Conservation (phyloP, 92 coral and sea anemone genomes). For the Plumapathes pennacea region DNA sequence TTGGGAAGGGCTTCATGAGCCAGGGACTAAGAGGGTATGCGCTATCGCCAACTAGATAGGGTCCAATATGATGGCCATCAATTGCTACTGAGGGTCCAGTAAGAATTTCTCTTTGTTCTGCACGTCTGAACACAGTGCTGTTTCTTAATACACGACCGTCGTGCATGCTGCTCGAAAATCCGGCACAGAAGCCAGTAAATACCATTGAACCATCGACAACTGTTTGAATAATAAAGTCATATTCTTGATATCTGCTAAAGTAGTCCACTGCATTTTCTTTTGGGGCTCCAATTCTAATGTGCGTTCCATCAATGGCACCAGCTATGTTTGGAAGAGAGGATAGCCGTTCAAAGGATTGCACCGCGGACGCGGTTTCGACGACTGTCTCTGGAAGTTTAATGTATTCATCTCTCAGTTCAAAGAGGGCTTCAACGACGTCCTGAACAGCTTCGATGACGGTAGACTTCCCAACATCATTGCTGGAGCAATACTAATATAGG, state of each 20-base stretch:
- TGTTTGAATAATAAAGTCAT: conserved; percentile 29
- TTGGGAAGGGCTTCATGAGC: conserved; percentile 25
- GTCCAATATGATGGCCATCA: conserved; percentile 5
- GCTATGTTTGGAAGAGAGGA: conserved; percentile 29
- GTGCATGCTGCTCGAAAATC: conserved; percentile 32
- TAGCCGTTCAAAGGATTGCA: conserved; percentile 23
- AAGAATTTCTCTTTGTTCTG: conserved; percentile 37
- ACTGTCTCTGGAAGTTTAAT: conserved; percentile 40
- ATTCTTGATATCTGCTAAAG: conserved; percentile 45
- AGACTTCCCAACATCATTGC: conserved; percentile 38
- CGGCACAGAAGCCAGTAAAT: conserved; percentile 31
- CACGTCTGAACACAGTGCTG: conserved; percentile 26
- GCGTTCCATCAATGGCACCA: conserved; percentile 44
- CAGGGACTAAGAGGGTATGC: conserved; percentile 44
- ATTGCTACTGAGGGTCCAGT: conserved; percentile 11
- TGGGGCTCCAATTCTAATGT: conserved; percentile 21
- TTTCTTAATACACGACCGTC: conserved; percentile 24
- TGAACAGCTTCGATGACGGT: conserved; percentile 35
- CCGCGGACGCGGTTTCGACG: conserved; percentile 30
- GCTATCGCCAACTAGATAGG: conserved; percentile 42
- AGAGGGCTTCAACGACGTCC: conserved; percentile 29
- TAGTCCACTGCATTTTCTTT: conserved; percentile 36
- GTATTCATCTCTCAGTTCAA: conserved; percentile 29
- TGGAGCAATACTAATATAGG: conserved; percentile 48
- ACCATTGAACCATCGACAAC: conserved; percentile 18